Base-by-base conservation (phyloP, 2,888 invertebrate species). In the Melanostoma scalare region DNA sequence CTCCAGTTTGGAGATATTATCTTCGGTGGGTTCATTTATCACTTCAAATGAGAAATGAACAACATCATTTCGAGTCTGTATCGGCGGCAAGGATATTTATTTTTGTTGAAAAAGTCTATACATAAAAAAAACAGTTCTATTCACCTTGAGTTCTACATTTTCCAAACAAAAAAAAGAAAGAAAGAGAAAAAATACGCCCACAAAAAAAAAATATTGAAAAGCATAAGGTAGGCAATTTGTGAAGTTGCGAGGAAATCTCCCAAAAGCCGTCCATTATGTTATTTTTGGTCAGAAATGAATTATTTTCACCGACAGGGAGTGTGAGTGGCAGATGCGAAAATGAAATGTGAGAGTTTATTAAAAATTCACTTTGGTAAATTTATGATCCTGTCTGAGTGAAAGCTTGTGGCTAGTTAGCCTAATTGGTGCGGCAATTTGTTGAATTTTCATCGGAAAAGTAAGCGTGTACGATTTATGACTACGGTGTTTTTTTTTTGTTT, bases 21-120 rank as follows among this genome's bases (percentile, higher is more conserved):
- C 74, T 71, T 52, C 40, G 44, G 63, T 71, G 67, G 84, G 71
- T 79, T 79, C 84, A 84, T 84, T 84, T 84, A 84, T 84, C 84
- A 84, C 74, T 71, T 71, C 79, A 79, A 84, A 84, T 84, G 84
- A 84, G 84, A 84, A 84, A 84, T 84, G 84, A 84, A 84, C 84
- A 84, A 69, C 84, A 79, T 84, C 84, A 84, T 84, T 79, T 71
- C 58, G 48, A 74, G 74, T 67, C 40, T 44, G 40, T 61, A 84
- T 84, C 63, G 67, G 61, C 63, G 73, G 6, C 31, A 8, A 10
- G 38, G 60, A 74, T 82, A 74, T 79, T 69, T 84, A 74, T 79
- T 74, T 84, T 53, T 60, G 52, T 69, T 44, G 36, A 69, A 73
- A 68, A 60, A 67, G 40, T 74, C 79, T 40, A 67, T 20, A 20